phyloP scores from a whole-genome alignment of 2,113 vertebrate genomes.

The Tricholaema leucomelas region DNA sequence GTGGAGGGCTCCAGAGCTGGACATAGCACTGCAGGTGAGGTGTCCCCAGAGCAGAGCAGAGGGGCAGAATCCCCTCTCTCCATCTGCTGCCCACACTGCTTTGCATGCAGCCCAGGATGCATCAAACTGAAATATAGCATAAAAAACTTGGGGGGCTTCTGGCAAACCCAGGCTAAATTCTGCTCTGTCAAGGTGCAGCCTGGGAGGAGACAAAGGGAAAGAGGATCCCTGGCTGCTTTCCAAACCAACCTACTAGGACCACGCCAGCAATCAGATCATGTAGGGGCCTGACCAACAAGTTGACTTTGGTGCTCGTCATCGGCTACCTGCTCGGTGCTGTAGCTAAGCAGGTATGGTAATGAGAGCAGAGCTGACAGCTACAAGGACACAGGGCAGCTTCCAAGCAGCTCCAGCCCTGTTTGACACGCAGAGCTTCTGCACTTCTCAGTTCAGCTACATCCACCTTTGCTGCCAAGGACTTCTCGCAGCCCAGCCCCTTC shows the following conservation, averaged over 20 bases:
- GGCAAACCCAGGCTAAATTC: not conserved
- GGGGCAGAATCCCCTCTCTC: too few relatives aligned
- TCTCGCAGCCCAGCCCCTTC: not conserved
- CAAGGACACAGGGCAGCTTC: not conserved
- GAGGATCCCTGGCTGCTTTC: not conserved
- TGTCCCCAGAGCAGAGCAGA: too few relatives aligned
- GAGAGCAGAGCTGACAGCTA: not conserved
- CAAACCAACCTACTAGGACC: not conserved
- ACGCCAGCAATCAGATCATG: accelerated
- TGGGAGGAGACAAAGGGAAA: not conserved
- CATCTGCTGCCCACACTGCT: too few relatives aligned
- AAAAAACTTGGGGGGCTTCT: not conserved
- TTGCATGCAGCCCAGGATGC: too few relatives aligned
- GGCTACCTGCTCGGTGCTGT: not conserved
- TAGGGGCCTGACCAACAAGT: not conserved
- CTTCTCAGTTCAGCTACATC: not conserved
- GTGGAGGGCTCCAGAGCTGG: too few relatives aligned
- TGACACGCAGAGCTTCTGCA: not conserved
- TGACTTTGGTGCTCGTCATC: not conserved
- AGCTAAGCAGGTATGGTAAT: not conserved
- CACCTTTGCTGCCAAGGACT: not conserved
- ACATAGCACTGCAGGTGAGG: too few relatives aligned
- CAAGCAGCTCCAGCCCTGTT: not conserved
- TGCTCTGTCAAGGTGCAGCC: not conserved
- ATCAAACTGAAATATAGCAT: not conserved